These are phyloP conservation scores for Nomada hirtipes DNA, from an alignment of 2,888 invertebrate species.

Conservation along the genomic window DNA sequence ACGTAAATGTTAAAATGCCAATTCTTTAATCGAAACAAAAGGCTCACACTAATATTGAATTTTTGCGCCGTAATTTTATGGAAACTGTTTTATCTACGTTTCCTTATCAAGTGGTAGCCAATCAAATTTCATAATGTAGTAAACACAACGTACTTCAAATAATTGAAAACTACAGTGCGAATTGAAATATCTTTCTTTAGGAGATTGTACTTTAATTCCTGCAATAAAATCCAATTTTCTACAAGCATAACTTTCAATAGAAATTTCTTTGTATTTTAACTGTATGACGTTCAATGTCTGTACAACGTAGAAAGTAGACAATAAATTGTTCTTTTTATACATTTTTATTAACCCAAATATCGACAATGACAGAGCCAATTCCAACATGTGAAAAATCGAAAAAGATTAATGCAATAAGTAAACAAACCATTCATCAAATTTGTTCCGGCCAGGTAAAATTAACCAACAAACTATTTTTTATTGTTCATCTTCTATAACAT, in stretches of 20 bases:
- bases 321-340: not conserved
- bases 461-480: slow-evolving; percentile 29
- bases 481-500: not conserved
- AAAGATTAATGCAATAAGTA: slow-evolving; percentile 89
- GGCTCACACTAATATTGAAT: not conserved
- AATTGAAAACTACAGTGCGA: not conserved
- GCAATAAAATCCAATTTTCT: not conserved
- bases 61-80: not conserved
- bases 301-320: not conserved
- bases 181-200: not conserved
- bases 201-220: not conserved
- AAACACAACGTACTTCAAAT: not conserved
- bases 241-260: not conserved
- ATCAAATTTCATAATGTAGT: slow-evolving; percentile 1
- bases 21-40: not conserved
- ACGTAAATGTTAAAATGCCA: not conserved
- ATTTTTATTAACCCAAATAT: slow-evolving; percentile 5
- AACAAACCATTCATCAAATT: slow-evolving; percentile 92
- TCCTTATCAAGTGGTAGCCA: not conserved
- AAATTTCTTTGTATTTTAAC: not conserved
- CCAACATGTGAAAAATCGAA: slow-evolving; percentile 83
- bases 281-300: not conserved
- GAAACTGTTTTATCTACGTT: not conserved
- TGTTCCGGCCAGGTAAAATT: slow-evolving; percentile 93
- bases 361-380: slow-evolving; percentile 69